Conservation (phyloP, 2,797 vertebrate genomes). For the Hipposideros larvatus region DNA sequence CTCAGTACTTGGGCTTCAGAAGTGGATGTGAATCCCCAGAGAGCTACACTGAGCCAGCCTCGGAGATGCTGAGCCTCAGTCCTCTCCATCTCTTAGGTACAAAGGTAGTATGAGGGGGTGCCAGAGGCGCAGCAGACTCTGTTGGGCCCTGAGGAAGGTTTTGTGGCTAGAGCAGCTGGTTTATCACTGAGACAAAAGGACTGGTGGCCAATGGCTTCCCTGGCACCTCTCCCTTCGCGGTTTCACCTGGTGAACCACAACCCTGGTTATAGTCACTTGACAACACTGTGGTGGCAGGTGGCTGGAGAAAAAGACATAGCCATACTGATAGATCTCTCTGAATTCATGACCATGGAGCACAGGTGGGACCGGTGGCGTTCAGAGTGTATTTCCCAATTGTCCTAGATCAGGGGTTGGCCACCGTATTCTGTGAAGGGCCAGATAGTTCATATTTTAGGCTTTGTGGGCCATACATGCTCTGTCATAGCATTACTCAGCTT, state of each 20-base stretch:
- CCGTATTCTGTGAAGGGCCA: neutral
- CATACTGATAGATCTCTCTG: neutral
- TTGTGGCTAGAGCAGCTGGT: neutral
- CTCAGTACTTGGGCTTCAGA: neutral
- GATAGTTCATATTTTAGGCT: neutral
- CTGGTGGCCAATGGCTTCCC: neutral
- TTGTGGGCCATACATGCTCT: neutral
- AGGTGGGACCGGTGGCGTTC: neutral
- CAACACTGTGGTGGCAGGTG: rapidly evolving
- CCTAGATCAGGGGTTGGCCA: neutral
- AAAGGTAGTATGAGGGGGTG: no score
- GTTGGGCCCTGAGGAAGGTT: no score
- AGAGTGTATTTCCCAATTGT: neutral
- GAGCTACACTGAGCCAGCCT: neutral
- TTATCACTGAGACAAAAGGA: neutral
- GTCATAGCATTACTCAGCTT: neutral
- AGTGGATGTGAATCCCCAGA: neutral
- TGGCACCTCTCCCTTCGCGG: neutral
- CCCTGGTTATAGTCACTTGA: neutral
- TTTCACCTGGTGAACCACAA: neutral
- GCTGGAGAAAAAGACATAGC: neutral
- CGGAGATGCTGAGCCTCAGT: neutral
- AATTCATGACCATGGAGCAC: no score
- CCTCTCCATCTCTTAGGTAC: neutral
- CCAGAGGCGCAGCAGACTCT: neutral